A percentile compares a stretch with the other conserved stretches of the same genome.
These are phyloP conservation scores for Rutpela maculata DNA, from an alignment of 2,888 invertebrate genomes.

Conservation along the genomic window DNA sequence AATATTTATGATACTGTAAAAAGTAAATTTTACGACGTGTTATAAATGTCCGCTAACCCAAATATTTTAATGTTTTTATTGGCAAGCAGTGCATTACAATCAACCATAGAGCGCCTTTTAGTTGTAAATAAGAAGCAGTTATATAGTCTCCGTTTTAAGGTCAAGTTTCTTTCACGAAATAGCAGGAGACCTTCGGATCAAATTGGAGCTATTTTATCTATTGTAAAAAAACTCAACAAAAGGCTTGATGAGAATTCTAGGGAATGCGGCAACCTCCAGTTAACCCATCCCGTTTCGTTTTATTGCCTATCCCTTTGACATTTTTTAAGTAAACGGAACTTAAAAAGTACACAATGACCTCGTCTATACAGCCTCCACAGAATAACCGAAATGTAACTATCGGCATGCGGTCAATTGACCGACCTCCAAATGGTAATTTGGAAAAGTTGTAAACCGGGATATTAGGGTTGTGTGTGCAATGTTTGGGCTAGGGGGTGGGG, in stretches of 20 bases:
- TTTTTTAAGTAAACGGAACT: slow-evolving; percentile 55
- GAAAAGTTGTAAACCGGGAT: slow-evolving; percentile 64
- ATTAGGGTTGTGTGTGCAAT: slow-evolving; percentile 70
- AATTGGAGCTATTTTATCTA: slow-evolving; percentile 47
- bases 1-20: slow-evolving; percentile 5
- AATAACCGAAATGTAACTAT: slow-evolving; percentile 51
- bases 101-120: slow-evolving; percentile 12
- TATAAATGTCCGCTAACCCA: slow-evolving; percentile 32
- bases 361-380: slow-evolving; percentile 55
- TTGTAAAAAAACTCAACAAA: slow-evolving; percentile 55
- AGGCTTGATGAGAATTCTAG: slow-evolving; percentile 53
- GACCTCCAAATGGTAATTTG: slow-evolving; percentile 67
- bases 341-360: slow-evolving; percentile 63
- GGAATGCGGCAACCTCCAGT: slow-evolving; percentile 57
- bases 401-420: slow-evolving; percentile 65
- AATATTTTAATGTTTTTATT: slow-evolving; percentile 38
- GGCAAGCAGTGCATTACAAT: slow-evolving; percentile 33
- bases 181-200: slow-evolving; percentile 41
- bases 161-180: slow-evolving; percentile 26
- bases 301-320: slow-evolving; percentile 58
- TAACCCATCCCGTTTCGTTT: slow-evolving; percentile 61
- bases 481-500: slow-evolving; percentile 66
- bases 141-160: slow-evolving; percentile 25
- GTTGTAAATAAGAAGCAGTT: slow-evolving; percentile 27
- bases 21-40: slow-evolving; percentile 28